These are phyloP conservation scores for Saxidomus purpurata DNA, from an alignment of 1,140 invertebrate genomes.

Conservation along the genomic window DNA sequence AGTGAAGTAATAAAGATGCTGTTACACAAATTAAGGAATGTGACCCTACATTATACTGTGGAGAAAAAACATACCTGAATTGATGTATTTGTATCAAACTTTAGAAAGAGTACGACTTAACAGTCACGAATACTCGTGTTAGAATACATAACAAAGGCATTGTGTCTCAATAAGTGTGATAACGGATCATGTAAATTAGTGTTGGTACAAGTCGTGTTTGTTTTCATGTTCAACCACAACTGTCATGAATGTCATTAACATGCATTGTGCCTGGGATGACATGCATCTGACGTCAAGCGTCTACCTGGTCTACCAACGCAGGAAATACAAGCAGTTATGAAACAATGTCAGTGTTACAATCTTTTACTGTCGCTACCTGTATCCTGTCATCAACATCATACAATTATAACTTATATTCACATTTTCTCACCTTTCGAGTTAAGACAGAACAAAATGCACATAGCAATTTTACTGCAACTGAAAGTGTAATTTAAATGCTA, in stretches of 20 bases:
- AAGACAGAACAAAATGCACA: no score
- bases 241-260: neutral
- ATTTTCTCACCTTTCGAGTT: no score
- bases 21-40: no score
- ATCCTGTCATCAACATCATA: neutral
- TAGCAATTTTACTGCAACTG: no score
- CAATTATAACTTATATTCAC: no score
- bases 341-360: slow-evolving; percentile 20
- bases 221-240: neutral
- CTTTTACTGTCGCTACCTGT: neutral
- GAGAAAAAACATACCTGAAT: no score
- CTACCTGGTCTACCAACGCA: slow-evolving; percentile 7
- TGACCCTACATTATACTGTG: no score
- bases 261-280: neutral
- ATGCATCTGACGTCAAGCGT: neutral
- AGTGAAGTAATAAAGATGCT: no score
- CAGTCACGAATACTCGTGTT: neutral
- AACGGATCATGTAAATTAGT: neutral
- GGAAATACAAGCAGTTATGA: neutral
- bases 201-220: neutral
- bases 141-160: neutral
- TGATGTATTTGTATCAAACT: no score
- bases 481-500: no score
- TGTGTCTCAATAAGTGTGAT: neutral
- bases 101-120: no score